These are phyloP conservation scores for Balaenoptera acutorostrata DNA, from an alignment of 2,113 vertebrate species.

Conservation along the genomic window DNA sequence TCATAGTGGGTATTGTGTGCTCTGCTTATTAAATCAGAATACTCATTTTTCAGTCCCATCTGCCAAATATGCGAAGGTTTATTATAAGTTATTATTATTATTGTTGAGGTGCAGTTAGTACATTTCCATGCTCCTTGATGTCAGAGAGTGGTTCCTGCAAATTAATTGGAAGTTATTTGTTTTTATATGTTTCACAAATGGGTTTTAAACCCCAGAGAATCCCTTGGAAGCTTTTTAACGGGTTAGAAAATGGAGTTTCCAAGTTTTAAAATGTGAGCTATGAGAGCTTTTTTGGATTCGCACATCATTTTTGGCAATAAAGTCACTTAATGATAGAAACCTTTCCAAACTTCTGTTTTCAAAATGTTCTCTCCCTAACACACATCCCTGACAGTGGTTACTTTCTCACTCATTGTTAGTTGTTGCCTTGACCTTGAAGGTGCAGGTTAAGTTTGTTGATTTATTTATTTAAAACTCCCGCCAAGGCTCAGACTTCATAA, in stretches of 20 bases:
- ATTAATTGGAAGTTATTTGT: background rate
- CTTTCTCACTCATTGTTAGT: background rate
- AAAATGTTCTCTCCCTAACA: background rate
- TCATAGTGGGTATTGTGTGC: too few relatives aligned
- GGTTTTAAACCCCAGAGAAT: background rate
- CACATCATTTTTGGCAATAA: background rate
- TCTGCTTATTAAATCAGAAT: background rate
- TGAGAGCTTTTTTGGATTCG: background rate
- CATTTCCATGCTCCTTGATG: background rate
- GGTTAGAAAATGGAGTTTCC: background rate
- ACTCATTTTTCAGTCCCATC: background rate
- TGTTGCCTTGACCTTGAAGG: background rate
- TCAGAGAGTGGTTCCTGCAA: background rate
- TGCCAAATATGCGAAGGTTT: background rate
- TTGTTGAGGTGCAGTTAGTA: background rate
- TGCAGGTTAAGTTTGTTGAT: background rate
- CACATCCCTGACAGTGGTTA: background rate
- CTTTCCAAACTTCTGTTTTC: background rate
- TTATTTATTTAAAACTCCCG: background rate
- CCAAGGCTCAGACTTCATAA: background rate
- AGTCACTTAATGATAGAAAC: background rate
- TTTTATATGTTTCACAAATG: background rate
- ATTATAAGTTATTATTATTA: too few relatives aligned
- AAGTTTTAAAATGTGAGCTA: background rate
- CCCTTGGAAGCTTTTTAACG: background rate